Conservation (phyloP, 2,888 invertebrate species). For the Esperia sulphurella region DNA sequence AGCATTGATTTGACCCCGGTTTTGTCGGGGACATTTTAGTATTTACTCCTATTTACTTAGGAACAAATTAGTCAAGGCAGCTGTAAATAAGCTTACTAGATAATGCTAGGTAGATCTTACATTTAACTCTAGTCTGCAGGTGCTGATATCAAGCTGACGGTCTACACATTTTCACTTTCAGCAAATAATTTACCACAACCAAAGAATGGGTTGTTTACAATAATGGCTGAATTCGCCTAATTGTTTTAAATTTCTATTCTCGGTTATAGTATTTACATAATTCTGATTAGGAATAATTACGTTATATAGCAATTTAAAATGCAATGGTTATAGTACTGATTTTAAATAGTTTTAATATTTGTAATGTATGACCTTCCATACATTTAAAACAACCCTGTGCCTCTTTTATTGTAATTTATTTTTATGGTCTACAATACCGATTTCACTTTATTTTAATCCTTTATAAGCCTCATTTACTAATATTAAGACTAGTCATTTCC, state of each 20-base stretch:
- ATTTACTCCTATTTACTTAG: conserved; percentile 15
- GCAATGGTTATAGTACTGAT: conserved; percentile 27
- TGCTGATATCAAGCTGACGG: conserved; percentile 48
- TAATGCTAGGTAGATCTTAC: conserved; percentile 55
- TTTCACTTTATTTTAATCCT: conserved; percentile 25
- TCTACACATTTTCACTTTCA: conserved; percentile 22
- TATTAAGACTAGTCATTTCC: conserved; percentile 34
- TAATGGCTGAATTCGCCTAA: not conserved
- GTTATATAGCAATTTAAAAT: conserved; percentile 8
- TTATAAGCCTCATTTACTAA: conserved; percentile 16
- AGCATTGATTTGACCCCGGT: not conserved
- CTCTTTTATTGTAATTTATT: conserved; percentile 17
- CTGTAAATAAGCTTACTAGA: conserved; percentile 61
- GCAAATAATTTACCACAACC: conserved; percentile 26
- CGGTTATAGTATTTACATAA: not conserved
- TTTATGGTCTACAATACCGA: conserved; percentile 32
- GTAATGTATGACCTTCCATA: conserved; percentile 22
- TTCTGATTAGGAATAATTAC: conserved; percentile 3
- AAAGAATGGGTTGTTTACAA: conserved; percentile 43
- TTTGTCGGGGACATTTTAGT: conserved; percentile 10
- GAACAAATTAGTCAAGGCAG: conserved; percentile 36
- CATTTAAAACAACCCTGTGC: conserved; percentile 33
- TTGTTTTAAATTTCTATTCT: not conserved
- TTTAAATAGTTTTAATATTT: conserved; percentile 30
- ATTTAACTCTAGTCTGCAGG: conserved; percentile 66